Conservation (phyloP, 1,140 invertebrate genomes). For the Streblospio benedicti region DNA sequence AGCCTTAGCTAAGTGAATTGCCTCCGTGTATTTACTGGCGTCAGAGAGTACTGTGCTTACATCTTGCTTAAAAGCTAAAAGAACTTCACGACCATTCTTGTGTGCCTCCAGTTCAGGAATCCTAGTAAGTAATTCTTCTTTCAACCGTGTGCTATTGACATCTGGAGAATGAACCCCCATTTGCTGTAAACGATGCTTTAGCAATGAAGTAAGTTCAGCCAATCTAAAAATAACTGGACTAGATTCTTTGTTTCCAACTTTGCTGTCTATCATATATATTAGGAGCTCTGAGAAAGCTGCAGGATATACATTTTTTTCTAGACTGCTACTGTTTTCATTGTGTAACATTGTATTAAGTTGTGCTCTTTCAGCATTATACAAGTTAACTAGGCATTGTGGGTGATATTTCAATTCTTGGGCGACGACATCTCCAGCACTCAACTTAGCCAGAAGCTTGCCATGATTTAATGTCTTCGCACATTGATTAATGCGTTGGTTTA, state of each 20-base stretch:
- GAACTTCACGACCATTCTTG: not conserved
- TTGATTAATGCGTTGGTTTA: too few species aligned
- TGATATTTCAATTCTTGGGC: not conserved
- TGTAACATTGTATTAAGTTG: not conserved
- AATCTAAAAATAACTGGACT: slow-evolving; percentile 8
- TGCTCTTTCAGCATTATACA: not conserved
- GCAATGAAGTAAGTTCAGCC: slow-evolving; percentile 10
- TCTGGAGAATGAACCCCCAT: not conserved
- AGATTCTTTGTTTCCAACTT: not conserved
- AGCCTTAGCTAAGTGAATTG: slow-evolving; percentile 14
- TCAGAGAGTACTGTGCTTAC: not conserved
- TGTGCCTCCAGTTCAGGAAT: slow-evolving; percentile 8
- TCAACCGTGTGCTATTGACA: slow-evolving; percentile 10
- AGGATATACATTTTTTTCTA: slow-evolving; percentile 13
- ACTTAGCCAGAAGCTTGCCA: slow-evolving; percentile 14
- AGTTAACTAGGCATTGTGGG: too few species aligned
- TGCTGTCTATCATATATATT: slow-evolving; percentile 11
- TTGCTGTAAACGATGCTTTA: slow-evolving; percentile 15
- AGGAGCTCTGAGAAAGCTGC: slow-evolving; percentile 15
- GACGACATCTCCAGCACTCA: slow-evolving; percentile 1
- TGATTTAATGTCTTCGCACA: slow-evolving; percentile 13
- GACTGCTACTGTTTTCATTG: not conserved
- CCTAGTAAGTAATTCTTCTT: slow-evolving; percentile 13
- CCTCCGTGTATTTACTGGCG: slow-evolving; percentile 14
- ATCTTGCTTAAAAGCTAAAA: not conserved